A percentile compares a stretch with the other conserved stretches of the same genome.
Evolutionary conservation across 2,113 vertebrate genomes (phyloP).

Genomic region (Neomonachus schauinslandi): DNA sequence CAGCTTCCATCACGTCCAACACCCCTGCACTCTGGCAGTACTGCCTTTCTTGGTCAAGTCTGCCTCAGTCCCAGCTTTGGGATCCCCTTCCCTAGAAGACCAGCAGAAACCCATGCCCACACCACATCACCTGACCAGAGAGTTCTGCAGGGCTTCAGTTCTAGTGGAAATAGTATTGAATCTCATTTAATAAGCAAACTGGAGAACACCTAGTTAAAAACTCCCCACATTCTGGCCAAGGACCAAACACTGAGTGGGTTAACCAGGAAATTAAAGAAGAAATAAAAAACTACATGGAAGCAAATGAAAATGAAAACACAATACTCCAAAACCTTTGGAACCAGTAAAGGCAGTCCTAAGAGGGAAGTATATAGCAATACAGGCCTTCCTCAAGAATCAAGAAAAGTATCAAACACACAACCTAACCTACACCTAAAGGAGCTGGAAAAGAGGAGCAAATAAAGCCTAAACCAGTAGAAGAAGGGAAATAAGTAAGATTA

Average conservation of each 20-base stretch:
- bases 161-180: not conserved
- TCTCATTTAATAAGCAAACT: not conserved
- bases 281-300: too few relatives aligned
- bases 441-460: too few relatives aligned
- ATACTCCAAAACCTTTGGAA: too few relatives aligned
- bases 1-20: not conserved
- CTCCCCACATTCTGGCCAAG: not conserved
- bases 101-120: not conserved
- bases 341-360: too few relatives aligned
- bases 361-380: too few relatives aligned
- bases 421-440: too few relatives aligned
- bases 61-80: not conserved
- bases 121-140: not conserved
- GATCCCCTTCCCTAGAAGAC: not conserved
- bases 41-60: not conserved
- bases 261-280: too few relatives aligned
- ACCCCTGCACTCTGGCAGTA: not conserved
- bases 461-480: too few relatives aligned
- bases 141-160: not conserved
- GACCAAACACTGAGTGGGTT: not conserved
- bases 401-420: too few relatives aligned
- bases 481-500: too few relatives aligned
- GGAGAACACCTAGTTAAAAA: not conserved
- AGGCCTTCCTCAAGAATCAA: too few relatives aligned
- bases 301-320: too few relatives aligned